phyloP scores from a whole-genome alignment of 2,888 invertebrate genomes.

The Tiliacea aurago region DNA sequence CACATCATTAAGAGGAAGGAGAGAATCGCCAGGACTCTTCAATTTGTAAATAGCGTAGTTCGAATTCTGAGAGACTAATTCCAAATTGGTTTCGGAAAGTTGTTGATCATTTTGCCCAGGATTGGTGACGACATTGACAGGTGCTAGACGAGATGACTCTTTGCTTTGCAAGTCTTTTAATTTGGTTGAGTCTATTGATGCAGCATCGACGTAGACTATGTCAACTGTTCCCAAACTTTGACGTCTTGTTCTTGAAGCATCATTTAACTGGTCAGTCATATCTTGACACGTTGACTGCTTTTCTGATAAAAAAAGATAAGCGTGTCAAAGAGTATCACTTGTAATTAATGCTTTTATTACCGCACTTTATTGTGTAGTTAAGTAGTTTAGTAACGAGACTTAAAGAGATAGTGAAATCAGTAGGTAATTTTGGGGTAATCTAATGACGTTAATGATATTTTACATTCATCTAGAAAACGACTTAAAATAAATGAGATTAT shows the following conservation, averaged over 20 bases:
- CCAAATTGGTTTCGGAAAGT: slow-evolving; percentile 20
- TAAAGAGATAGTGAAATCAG: background rate
- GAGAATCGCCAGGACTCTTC: background rate
- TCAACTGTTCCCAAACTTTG: slow-evolving; percentile 36
- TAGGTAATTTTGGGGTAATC: background rate
- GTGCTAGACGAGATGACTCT: slow-evolving; percentile 32
- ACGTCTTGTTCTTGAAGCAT: slow-evolving; percentile 39
- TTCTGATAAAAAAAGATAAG: slow-evolving; percentile 67
- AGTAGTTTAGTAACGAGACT: too few species aligned
- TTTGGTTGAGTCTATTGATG: slow-evolving; percentile 23
- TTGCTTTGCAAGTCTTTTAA: slow-evolving; percentile 40
- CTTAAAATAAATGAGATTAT: background rate
- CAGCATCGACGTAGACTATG: slow-evolving; percentile 38
- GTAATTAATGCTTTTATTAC: background rate
- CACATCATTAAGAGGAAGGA: slow-evolving; percentile 4
- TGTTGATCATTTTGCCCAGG: background rate
- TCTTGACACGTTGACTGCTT: slow-evolving; percentile 39
- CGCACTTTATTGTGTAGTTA: background rate
- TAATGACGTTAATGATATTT: background rate
- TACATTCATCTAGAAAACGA: background rate
- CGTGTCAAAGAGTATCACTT: slow-evolving; percentile 46
- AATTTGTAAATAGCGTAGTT: slow-evolving; percentile 40
- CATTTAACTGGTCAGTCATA: slow-evolving; percentile 17
- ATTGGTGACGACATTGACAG: slow-evolving; percentile 24
- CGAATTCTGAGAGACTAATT: slow-evolving; percentile 42